Conservation (phyloP, 23 tunicate species). For the Clavelina lepadiformis region DNA sequence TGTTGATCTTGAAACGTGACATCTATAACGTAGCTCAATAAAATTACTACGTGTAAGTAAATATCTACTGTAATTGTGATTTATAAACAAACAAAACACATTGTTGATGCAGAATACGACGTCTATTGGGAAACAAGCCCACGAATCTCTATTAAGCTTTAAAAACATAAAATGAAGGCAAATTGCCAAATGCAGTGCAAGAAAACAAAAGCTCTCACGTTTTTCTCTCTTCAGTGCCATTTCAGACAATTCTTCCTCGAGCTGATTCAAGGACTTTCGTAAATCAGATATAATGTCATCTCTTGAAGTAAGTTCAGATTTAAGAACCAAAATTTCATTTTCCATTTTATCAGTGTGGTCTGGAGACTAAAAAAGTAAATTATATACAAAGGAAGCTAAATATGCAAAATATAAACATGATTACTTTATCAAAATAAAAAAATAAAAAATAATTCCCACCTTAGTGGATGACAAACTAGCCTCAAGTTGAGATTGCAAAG, state of each 20-base stretch:
- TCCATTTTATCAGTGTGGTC: slow-evolving; percentile 12
- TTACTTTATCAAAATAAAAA: slow-evolving; percentile 1
- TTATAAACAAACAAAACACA: too few relatives aligned
- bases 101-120: too few relatives aligned
- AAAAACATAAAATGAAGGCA: too few relatives aligned
- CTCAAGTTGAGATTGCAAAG: slow-evolving; percentile 58
- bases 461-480: slow-evolving; percentile 32
- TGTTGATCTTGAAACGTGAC: too few relatives aligned
- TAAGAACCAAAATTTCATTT: slow-evolving; percentile 11
- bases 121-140: too few relatives aligned
- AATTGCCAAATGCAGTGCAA: too few relatives aligned
- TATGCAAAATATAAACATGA: background rate
- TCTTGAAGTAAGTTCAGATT: slow-evolving; percentile 3
- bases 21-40: too few relatives aligned
- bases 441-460: background rate
- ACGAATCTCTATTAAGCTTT: too few relatives aligned
- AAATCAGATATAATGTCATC: background rate
- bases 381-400: background rate
- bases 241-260: background rate
- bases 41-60: too few relatives aligned
- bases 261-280: background rate
- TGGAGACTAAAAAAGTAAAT: slow-evolving; percentile 18
- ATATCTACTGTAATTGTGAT: too few relatives aligned
- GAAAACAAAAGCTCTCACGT: too few relatives aligned
- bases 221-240: background rate